Percentiles rank a stretch among this genome's conserved stretches.
phyloP scores from a whole-genome alignment of 2,888 invertebrate species.

The Leptarthrus brevirostris region DNA sequence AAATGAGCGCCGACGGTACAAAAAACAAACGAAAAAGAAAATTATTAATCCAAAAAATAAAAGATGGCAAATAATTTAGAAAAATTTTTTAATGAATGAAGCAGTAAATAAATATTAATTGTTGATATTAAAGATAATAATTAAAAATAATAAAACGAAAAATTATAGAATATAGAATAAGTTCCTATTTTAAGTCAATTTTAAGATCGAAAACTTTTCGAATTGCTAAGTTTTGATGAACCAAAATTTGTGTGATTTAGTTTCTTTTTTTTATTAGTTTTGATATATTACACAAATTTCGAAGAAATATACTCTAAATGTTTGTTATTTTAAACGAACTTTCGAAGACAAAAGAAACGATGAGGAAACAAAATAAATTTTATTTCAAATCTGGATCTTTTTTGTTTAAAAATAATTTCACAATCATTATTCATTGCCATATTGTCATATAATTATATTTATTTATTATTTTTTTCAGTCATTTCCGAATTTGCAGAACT shows the following conservation, averaged over 20 bases:
- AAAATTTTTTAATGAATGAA: constrained; percentile 9
- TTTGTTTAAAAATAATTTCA: not conserved
- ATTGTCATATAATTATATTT: too few species aligned
- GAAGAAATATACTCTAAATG: not conserved
- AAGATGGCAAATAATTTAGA: constrained; percentile 9
- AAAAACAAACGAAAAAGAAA: constrained; percentile 22
- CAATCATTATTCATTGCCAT: too few species aligned
- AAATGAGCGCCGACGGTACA: constrained; percentile 39
- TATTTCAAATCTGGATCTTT: not conserved
- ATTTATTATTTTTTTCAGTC: too few species aligned
- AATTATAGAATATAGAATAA: constrained; percentile 2
- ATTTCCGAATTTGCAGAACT: too few species aligned
- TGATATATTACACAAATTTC: not conserved
- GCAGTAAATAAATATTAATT: constrained; percentile 1
- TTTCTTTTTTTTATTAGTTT: constrained; percentile 5
- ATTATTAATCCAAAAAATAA: constrained; percentile 7
- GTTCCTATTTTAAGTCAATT: constrained; percentile 21
- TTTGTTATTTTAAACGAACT: constrained; percentile 18
- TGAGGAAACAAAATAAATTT: constrained; percentile 7
- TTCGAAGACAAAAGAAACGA: constrained; percentile 2
- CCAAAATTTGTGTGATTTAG: not conserved
- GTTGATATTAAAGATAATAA: constrained; percentile 15
- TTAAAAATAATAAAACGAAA: constrained; percentile 1
- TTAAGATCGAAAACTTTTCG: constrained; percentile 10
- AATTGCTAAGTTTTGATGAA: not conserved